Evolutionary conservation across 2,797 vertebrate species (phyloP), one percentile per base, ranked within the genome.

Genomic region (Sitta carolinensis): DNA sequence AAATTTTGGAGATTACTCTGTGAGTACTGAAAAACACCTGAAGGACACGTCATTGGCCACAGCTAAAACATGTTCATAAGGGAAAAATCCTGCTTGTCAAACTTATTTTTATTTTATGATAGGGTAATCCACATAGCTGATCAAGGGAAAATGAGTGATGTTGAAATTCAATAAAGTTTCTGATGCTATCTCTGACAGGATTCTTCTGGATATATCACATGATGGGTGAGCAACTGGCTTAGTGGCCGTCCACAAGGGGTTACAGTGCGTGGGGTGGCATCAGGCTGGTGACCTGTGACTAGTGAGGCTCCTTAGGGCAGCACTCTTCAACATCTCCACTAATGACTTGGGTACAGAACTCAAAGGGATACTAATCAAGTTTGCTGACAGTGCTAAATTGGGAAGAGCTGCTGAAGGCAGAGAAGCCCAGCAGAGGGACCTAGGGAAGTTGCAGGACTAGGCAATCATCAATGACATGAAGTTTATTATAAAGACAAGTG

Each of bases 161-260:
- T 47, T n/a, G 13, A 40, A 38, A n/a, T 55, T 63, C 58, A 63
- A n/a, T 36, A 8, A 55, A 42, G 21, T 21, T 70, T 62, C 42
- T 18, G 5, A 27, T 27, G 11, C 36, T 27, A 15, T 32, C 15
- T 48, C 34, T 55, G 15, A 69, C 12, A 55, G 30, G 22, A 62
- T 63, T 30, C 17, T 69, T 62, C 21, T 22, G 30, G 30, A 42
- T 52, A 26, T 1, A 0, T 14, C 25, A 21, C 10, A 23, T 0
- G 1, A 4, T 38, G 43, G 21, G 26, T 36, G 17, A 74, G 10
- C 26, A 61, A 3, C 25, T 21, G 84, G 57, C 34, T 69, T 23
- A 62, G 5, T 13, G 36, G 11, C 17, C 2, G 3, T 2, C 9
- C 48, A 54, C 30, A 34, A 22, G 48, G 34, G 14, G 10, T 34